A percentile compares a stretch with the other conserved stretches of the same genome.
Conservation (phyloP, 2,888 invertebrate genomes). For the Enchytraeus crypticus region DNA sequence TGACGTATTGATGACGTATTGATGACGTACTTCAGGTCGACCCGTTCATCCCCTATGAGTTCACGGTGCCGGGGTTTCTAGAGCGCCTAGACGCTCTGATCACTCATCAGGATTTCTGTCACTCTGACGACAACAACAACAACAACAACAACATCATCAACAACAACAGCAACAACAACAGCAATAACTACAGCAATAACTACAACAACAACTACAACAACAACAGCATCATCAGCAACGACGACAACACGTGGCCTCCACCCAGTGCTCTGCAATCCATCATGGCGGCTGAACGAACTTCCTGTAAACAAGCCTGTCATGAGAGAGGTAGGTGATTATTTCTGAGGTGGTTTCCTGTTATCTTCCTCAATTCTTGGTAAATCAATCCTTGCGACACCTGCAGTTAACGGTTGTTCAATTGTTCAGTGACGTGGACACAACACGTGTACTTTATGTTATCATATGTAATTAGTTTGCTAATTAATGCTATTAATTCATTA, state of each 20-base stretch:
- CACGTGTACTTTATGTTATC: no score
- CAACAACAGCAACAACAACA: no score
- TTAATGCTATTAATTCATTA: no score
- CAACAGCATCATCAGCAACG: no score
- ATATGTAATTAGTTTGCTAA: no score
- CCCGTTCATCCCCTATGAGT: constrained; percentile 9
- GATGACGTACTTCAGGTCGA: constrained; percentile 7
- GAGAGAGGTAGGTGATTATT: background rate
- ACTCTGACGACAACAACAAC: background rate
- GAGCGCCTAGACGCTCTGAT: constrained; percentile 9
- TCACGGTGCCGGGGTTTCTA: constrained; percentile 7
- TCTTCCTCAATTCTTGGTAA: no score
- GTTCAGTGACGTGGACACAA: no score
- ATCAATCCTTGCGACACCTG: no score
- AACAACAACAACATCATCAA: background rate
- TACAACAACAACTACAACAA: no score
- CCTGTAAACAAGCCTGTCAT: background rate
- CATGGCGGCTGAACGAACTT: background rate
- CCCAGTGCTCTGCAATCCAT: background rate
- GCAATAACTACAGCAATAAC: no score
- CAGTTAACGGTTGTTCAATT: no score
- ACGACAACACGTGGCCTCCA: background rate
- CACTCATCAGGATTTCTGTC: constrained; percentile 11
- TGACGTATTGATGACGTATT: no score
- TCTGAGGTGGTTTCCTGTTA: constrained; percentile 7